Conservation (phyloP, 2,113 vertebrate species). For the Delphinapterus leucas region DNA sequence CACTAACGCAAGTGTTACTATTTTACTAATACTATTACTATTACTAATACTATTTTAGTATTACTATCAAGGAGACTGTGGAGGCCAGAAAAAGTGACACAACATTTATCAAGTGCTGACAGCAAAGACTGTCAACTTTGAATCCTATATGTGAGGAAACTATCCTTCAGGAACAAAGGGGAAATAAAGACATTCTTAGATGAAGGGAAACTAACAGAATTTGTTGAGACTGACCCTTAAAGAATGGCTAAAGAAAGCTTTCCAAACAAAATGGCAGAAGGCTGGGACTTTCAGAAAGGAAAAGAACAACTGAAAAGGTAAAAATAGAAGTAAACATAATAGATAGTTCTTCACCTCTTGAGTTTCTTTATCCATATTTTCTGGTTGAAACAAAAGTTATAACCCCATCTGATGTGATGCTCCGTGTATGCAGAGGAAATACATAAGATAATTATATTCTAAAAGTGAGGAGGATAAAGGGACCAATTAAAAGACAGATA, state of each 20-base stretch:
- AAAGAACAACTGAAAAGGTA: background rate
- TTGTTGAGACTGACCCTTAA: background rate
- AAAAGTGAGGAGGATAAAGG: background rate
- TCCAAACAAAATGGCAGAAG: background rate
- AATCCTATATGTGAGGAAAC: background rate
- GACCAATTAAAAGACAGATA: too few species aligned
- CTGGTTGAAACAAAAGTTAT: background rate
- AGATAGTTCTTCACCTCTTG: background rate
- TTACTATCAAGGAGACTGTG: background rate
- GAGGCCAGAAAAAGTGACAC: background rate
- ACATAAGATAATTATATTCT: background rate
- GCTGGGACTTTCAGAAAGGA: background rate
- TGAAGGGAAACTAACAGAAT: background rate
- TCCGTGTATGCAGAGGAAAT: background rate
- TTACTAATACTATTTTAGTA: background rate
- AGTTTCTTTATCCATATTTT: background rate
- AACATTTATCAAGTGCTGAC: background rate
- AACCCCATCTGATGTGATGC: background rate
- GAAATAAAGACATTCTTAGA: background rate
- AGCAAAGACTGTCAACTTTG: background rate
- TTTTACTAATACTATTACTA: too few species aligned
- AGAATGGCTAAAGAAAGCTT: background rate
- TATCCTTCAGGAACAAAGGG: background rate
- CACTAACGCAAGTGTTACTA: background rate
- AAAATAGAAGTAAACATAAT: background rate